Conservation (phyloP, 2,113 vertebrate species). For the Scalopus aquaticus region DNA sequence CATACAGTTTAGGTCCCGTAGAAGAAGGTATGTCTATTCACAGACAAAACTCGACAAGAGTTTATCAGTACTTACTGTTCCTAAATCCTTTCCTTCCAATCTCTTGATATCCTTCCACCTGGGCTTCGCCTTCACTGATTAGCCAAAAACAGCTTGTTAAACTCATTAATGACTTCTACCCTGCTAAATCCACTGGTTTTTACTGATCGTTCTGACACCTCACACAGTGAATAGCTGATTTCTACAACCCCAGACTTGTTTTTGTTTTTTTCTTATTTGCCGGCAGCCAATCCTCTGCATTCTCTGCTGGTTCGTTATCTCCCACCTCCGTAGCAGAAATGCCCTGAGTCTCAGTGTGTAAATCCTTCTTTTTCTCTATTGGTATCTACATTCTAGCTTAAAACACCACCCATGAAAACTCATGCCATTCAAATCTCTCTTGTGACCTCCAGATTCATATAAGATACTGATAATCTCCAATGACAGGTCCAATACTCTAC, state of each 20-base stretch:
- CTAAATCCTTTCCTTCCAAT: background rate
- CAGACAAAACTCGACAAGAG: background rate
- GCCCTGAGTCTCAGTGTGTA: background rate
- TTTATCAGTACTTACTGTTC: background rate
- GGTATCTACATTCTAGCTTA: background rate
- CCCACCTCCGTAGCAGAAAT: background rate
- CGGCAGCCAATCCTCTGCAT: background rate
- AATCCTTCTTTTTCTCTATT: background rate
- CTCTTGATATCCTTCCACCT: background rate
- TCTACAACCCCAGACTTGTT: background rate
- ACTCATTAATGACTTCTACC: background rate
- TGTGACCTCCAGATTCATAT: background rate
- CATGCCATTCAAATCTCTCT: background rate
- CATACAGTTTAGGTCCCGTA: background rate
- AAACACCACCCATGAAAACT: background rate
- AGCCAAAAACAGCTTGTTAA: background rate
- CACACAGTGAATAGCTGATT: background rate
- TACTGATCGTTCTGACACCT: background rate
- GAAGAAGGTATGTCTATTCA: background rate
- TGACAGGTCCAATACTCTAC: background rate
- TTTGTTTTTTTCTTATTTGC: background rate
- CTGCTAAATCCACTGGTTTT: background rate
- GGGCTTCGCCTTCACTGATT: background rate
- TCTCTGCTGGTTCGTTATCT: background rate
- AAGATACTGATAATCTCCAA: background rate